These are phyloP conservation scores for Drosophila pallidifrons DNA, from an alignment of 1,140 invertebrate genomes.

Conservation along the genomic window DNA sequence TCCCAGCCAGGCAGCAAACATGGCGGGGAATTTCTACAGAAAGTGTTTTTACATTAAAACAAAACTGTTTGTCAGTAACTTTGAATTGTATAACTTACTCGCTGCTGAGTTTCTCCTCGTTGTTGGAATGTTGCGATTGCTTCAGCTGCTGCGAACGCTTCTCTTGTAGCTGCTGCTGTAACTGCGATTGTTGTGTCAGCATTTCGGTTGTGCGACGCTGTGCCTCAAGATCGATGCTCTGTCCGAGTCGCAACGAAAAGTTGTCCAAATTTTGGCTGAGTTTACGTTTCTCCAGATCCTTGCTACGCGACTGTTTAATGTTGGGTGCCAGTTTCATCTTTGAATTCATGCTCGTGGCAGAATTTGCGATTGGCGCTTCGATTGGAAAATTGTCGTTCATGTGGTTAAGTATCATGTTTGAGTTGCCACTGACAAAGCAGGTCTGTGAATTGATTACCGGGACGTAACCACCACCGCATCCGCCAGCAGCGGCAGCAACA, in stretches of 20 bases:
- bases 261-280: conserved; percentile 85
- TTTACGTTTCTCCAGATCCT: conserved; percentile 84
- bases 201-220: conserved; percentile 61
- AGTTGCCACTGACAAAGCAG: conserved; percentile 83
- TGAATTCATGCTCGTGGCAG: conserved; percentile 18
- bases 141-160: conserved; percentile 76
- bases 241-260: conserved; percentile 87
- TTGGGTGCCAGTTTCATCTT: conserved; percentile 33
- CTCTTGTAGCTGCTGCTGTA: conserved; percentile 35
- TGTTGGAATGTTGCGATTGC: conserved; percentile 72
- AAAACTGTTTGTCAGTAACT: neutral
- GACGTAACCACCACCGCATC: neutral
- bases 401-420: conserved; percentile 87
- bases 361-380: conserved; percentile 68
- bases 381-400: conserved; percentile 86
- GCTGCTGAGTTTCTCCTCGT: conserved; percentile 80
- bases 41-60: no score
- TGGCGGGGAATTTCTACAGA: conserved; percentile 74
- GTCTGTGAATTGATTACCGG: conserved; percentile 76
- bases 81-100: conserved; percentile 55
- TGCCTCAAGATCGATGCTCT: conserved; percentile 78
- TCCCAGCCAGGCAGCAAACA: conserved; percentile 83
- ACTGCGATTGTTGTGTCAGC: conserved; percentile 53
- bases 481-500: neutral
- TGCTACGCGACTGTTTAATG: conserved; percentile 67